phyloP scores from a whole-genome alignment of 2,113 vertebrate species.

The Tychaedon coryphoeus region DNA sequence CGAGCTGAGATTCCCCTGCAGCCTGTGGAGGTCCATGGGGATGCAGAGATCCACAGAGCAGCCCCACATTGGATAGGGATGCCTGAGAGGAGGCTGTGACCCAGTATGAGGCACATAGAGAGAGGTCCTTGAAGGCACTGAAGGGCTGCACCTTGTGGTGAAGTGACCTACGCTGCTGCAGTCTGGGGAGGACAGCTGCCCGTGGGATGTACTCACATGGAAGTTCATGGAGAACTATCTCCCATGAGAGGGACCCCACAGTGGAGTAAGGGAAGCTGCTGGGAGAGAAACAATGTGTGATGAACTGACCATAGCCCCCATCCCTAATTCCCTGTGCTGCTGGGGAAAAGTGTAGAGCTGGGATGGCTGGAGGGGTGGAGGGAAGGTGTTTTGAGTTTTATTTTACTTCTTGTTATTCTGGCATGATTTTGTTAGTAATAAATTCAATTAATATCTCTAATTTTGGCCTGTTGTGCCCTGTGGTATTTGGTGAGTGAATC shows the following conservation, averaged over 20 bases:
- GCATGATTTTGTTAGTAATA: background rate
- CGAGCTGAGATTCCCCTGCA: background rate
- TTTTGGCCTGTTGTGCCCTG: background rate
- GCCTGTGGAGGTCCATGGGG: accelerated
- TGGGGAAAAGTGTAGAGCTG: background rate
- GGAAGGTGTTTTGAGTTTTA: background rate
- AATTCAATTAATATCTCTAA: background rate
- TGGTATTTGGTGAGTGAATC: background rate
- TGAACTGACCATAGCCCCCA: too few relatives aligned
- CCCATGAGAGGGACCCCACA: too few relatives aligned
- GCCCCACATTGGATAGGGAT: accelerated
- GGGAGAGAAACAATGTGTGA: accelerated
- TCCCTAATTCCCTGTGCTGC: background rate
- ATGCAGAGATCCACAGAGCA: background rate
- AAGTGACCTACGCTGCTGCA: background rate
- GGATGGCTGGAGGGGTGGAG: accelerated
- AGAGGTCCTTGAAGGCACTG: background rate
- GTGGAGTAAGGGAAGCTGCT: background rate
- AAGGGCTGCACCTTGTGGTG: background rate
- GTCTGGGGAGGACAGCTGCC: background rate
- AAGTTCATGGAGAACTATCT: background rate
- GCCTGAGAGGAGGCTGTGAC: background rate
- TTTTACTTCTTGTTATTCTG: background rate
- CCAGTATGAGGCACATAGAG: accelerated
- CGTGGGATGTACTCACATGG: background rate